Conservation (phyloP, 2,888 invertebrate genomes). For the Sinotaia quadrata region DNA sequence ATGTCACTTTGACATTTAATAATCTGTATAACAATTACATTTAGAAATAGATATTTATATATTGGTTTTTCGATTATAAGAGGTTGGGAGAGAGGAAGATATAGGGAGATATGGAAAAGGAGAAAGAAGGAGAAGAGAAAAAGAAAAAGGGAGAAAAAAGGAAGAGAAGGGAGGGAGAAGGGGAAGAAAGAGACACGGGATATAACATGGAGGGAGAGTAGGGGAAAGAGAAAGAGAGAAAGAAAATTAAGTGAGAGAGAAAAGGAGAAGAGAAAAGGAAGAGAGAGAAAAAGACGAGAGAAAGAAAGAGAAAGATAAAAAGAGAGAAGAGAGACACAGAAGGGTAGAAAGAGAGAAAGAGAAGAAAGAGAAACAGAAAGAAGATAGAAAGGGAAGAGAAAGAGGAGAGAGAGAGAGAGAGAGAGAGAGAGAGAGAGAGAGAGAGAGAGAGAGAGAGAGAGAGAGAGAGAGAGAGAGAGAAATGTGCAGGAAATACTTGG, state of each 20-base stretch:
- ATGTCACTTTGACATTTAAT: too few relatives aligned
- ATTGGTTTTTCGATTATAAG: background rate
- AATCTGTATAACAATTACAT: too few relatives aligned
- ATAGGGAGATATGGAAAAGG: background rate
- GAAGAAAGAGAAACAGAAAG: background rate
- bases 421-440: conserved; percentile 5
- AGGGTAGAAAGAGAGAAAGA: background rate
- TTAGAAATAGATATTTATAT: background rate
- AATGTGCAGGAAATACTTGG: background rate
- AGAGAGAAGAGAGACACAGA: conserved; percentile 7
- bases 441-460: conserved; percentile 13
- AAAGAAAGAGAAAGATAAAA: background rate
- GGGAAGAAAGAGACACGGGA: background rate
- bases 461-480: conserved; percentile 5
- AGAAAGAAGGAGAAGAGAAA: background rate
- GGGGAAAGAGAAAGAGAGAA: background rate
- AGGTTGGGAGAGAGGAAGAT: background rate
- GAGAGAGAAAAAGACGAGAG: background rate
- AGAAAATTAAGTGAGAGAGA: background rate
- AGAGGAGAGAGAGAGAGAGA: background rate
- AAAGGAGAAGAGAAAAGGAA: background rate
- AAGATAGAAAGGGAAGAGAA: background rate
- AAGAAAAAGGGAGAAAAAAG: background rate
- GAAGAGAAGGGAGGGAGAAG: background rate
- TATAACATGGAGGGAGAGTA: background rate